Evolutionary conservation across 2,113 vertebrate species (phyloP).

Genomic region (Eudyptes chrysolophus): DNA sequence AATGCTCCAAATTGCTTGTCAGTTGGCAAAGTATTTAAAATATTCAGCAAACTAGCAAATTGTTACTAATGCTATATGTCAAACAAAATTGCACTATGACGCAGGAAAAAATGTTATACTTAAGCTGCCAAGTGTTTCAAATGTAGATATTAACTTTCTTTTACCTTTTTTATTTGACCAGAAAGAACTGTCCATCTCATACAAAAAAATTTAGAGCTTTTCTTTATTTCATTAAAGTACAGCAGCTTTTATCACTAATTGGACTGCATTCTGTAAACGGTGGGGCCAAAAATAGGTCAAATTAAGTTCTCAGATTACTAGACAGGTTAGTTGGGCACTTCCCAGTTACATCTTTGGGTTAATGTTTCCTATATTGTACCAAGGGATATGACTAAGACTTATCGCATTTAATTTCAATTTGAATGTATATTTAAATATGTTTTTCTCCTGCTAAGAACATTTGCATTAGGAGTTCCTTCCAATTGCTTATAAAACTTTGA

Average conservation of each 20-base stretch:
- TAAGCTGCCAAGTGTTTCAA: not conserved
- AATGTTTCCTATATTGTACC: not conserved
- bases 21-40: not conserved
- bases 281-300: not conserved
- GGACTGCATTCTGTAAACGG: not conserved
- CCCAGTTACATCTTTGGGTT: not conserved
- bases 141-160: not conserved
- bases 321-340: not conserved
- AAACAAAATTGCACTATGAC: not conserved
- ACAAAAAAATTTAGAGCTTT: not conserved
- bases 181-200: not conserved
- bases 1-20: not conserved
- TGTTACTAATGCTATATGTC: not conserved
- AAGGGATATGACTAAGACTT: not conserved
- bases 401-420: not conserved
- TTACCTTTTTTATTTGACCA: not conserved
- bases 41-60: not conserved
- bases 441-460: not conserved
- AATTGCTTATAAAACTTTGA: not conserved
- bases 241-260: not conserved
- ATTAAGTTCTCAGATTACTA: not conserved
- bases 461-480: not conserved
- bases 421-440: not conserved
- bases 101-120: not conserved
- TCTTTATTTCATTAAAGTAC: conserved; percentile 17